Evolutionary conservation across 2,888 invertebrate species (phyloP), one percentile per base, ranked within the genome.

Genomic region (Monochamus alternatus): DNA sequence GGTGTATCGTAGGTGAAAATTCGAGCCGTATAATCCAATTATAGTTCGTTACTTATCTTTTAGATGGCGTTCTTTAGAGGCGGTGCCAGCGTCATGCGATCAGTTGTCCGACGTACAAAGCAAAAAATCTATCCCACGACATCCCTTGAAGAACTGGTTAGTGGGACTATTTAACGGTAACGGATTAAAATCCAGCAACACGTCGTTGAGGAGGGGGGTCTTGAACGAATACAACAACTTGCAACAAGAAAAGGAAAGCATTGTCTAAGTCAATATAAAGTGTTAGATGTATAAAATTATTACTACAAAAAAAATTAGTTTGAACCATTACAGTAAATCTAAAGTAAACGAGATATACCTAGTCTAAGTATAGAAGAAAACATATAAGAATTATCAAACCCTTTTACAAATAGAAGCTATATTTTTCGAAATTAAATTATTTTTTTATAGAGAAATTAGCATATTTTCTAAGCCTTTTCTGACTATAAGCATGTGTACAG

Each of bases 11-110:
- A 30, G 22, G 7, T 22, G 22, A 22, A 3, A 5, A 44, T 43
- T 47, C 5, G 22, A 22, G 38, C 58, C 32, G 38, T 32, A 43
- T 47, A 14, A 59, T 38, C 43, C 38, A 44, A 31, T 65, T 68
- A 32, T 43, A 62, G 55, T 52, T 10, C 9, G 55, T 14, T 65
- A 55, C 14, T 75, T 64, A n/a, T 64, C 32, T 82, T 84, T 74
- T 75, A 87, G 94, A 85, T 96, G 96, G 94, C 93, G 93, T 83
- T 96, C 96, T 64, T 90, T 95, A 69, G 96, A 96, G 89, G 92
- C 93, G 80, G 91, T 95, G 64, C 89, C 90, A 44, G 87, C 86
- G 51, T 81, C 84, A 76, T 80, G 86, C 70, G 85, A 85, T 70
- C 86, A 86, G 75, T 82, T 85, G 47, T 85, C 84, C 14, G 87